These are phyloP conservation scores for Monodelphis domestica DNA, from an alignment of 2,797 vertebrate genomes.

Conservation along the genomic window DNA sequence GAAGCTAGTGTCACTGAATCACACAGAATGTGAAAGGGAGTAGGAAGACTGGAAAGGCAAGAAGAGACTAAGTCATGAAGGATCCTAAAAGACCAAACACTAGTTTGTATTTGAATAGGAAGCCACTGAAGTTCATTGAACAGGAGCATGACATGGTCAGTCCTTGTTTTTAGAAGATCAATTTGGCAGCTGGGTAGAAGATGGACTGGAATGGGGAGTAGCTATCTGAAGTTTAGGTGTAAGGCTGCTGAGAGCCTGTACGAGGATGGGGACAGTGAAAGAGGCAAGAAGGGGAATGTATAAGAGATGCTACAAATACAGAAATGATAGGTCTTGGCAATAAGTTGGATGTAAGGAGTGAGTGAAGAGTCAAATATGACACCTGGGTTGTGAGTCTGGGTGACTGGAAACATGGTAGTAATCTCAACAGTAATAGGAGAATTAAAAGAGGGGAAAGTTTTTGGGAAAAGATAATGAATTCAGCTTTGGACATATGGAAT, in stretches of 20 bases:
- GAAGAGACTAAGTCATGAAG: background rate
- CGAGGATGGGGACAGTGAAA: background rate
- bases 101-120: background rate
- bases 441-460: background rate
- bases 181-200: background rate
- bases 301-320: background rate
- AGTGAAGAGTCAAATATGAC: background rate
- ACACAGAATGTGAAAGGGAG: background rate
- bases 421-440: background rate
- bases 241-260: background rate
- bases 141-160: too few relatives aligned
- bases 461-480: background rate
- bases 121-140: background rate
- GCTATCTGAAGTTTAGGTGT: background rate
- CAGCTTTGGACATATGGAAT: background rate
- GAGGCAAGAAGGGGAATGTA: background rate
- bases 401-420: background rate
- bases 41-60: background rate
- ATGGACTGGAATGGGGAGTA: background rate
- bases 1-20: background rate
- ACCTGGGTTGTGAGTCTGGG: background rate
- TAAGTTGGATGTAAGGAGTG: background rate
- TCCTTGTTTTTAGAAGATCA: background rate
- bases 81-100: background rate
- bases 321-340: background rate